Conservation (phyloP, 64 coral and sea anemone genomes). For the Cladopsammia gracilis region DNA sequence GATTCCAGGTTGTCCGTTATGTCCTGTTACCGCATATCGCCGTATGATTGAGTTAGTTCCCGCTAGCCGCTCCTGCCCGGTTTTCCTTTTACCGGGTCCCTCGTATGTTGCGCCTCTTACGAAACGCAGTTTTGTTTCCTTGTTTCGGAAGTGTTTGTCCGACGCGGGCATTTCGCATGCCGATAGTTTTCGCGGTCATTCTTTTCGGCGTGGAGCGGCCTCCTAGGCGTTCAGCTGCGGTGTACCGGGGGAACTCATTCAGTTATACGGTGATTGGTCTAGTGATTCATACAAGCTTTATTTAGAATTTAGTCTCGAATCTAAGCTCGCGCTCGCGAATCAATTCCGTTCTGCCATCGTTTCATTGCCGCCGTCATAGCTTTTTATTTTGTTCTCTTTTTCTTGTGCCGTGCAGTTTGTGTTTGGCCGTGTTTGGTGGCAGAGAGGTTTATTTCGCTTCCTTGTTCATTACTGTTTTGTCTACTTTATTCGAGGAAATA, state of each 20-base stretch:
- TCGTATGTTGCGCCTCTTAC: neutral
- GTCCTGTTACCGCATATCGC: neutral
- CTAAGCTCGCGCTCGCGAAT: slow-evolving; percentile 17
- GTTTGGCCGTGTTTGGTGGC: slow-evolving; percentile 3
- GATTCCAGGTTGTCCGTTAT: slow-evolving; percentile 9
- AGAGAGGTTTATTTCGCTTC: slow-evolving; percentile 14
- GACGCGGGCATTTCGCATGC: neutral
- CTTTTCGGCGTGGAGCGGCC: slow-evolving; percentile 31
- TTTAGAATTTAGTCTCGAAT: slow-evolving; percentile 26
- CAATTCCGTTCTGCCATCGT: neutral
- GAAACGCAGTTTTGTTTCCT: neutral
- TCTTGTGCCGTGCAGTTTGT: neutral
- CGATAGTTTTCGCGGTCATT: slow-evolving; percentile 9
- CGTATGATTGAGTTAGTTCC: slow-evolving; percentile 29
- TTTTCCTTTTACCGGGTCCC: slow-evolving; percentile 13
- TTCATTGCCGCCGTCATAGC: neutral
- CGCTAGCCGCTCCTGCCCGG: neutral
- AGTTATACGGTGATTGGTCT: slow-evolving; percentile 52
- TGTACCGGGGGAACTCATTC: slow-evolving; percentile 51
- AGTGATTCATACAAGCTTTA: slow-evolving; percentile 36
- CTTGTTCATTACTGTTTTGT: no score
- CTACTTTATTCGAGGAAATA: no score
- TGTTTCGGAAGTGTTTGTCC: neutral
- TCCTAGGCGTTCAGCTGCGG: neutral
- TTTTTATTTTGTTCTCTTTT: neutral